Percentiles rank a stretch among this genome's conserved stretches.
phyloP scores from a whole-genome alignment of 1,140 invertebrate genomes.

The Platorchestia sp. region DNA sequence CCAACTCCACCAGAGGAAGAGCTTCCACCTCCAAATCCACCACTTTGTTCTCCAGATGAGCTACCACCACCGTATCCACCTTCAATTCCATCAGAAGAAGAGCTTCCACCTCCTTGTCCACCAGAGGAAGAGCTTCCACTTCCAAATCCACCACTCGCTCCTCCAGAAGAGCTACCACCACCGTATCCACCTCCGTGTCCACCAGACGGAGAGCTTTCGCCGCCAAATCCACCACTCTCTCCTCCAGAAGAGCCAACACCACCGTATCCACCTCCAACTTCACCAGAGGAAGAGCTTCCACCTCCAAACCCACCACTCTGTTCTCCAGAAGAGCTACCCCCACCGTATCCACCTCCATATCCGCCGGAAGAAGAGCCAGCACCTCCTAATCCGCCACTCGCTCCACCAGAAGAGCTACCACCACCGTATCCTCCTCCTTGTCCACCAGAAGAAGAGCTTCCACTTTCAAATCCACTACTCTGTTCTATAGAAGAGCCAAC shows the following conservation, averaged over 20 bases:
- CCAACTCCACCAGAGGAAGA: not conserved
- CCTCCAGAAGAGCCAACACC: not conserved
- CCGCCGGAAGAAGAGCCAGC: not conserved
- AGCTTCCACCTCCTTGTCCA: not conserved
- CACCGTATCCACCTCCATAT: not conserved
- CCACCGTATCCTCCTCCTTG: not conserved
- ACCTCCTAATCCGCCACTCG: not conserved
- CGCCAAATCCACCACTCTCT: not conserved
- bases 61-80: not conserved
- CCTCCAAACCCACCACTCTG: not conserved
- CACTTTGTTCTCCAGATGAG: not conserved
- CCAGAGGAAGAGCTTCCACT: not conserved
- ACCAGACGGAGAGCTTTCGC: not conserved
- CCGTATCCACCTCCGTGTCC: not conserved
- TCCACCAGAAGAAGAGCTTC: not conserved
- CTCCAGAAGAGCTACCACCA: not conserved
- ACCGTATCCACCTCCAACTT: not conserved
- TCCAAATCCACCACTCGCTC: not conserved
- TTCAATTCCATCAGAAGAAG: not conserved
- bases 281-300: not conserved
- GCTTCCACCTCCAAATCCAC: not conserved
- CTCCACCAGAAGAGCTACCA: not conserved
- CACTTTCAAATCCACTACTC: not conserved
- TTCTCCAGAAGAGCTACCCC: not conserved
- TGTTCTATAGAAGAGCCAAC: too few relatives aligned